Conservation (phyloP, 2,888 invertebrate genomes). For the Eupithecia insigniata region DNA sequence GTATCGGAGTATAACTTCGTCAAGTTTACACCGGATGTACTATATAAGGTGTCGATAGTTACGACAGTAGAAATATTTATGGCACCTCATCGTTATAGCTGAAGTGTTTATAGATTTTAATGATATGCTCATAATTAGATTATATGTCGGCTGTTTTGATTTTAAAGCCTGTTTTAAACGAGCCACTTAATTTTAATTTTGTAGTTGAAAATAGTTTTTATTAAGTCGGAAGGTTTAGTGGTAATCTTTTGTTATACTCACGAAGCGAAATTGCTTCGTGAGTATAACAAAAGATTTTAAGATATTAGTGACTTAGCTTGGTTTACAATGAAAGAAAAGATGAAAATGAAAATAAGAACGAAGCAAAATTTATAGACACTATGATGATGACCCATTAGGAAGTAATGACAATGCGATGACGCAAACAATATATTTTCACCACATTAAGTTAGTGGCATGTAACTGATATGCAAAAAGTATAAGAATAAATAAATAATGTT, state of each 20-base stretch:
- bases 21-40: conserved; percentile 32
- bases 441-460: too few relatives aligned
- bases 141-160: conserved; percentile 27
- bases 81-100: conserved; percentile 25
- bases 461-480: neutral
- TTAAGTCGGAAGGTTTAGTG: neutral
- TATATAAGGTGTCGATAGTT: conserved; percentile 48
- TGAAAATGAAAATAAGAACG: neutral
- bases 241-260: too few relatives aligned
- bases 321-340: neutral
- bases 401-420: too few relatives aligned
- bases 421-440: too few relatives aligned
- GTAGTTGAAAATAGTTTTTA: neutral
- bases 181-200: conserved; percentile 11
- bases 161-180: conserved; percentile 14
- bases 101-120: conserved; percentile 36
- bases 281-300: neutral
- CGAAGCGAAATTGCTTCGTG: neutral
- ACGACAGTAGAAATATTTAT: conserved; percentile 37
- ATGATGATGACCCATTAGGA: too few relatives aligned
- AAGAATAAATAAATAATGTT: too few relatives aligned
- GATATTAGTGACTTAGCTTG: neutral
- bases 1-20: too few relatives aligned
- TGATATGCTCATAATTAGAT: conserved; percentile 32
- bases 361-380: neutral